A percentile compares a stretch with the other conserved stretches of the same genome.
phyloP scores from a whole-genome alignment of 2,797 vertebrate species.

The Gadopsis bispinosus region DNA sequence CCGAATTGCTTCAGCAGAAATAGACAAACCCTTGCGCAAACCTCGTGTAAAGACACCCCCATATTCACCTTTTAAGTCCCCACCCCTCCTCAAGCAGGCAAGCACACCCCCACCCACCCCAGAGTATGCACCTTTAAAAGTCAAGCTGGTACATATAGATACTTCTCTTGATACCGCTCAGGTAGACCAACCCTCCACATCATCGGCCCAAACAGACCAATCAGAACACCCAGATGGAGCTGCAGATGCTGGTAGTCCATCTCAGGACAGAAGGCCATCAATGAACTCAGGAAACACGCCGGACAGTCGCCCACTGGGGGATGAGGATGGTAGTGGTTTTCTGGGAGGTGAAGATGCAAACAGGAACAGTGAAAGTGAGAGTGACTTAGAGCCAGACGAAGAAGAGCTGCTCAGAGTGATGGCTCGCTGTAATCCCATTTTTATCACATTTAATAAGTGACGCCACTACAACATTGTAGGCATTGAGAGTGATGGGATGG shows the following conservation, averaged over 20 bases:
- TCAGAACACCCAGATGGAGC: slow-evolving; percentile 7
- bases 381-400: slow-evolving; percentile 70
- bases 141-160: slow-evolving; percentile 60
- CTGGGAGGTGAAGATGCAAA: slow-evolving; percentile 63
- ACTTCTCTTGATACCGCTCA: slow-evolving; percentile 49
- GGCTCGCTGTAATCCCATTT: slow-evolving; percentile 73
- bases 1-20: slow-evolving; percentile 62
- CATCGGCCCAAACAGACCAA: slow-evolving; percentile 58
- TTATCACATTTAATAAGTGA: slow-evolving; percentile 76
- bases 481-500: slow-evolving; percentile 26
- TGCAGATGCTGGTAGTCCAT: neutral
- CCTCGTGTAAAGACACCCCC: slow-evolving; percentile 44
- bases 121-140: slow-evolving; percentile 59
- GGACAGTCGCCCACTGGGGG: neutral
- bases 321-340: slow-evolving; percentile 48
- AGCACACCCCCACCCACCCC: slow-evolving; percentile 56
- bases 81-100: slow-evolving; percentile 19
- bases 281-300: slow-evolving; percentile 38
- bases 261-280: slow-evolving; percentile 32
- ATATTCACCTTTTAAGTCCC: slow-evolving; percentile 49
- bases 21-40: slow-evolving; percentile 64
- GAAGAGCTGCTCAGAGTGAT: slow-evolving; percentile 74
- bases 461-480: slow-evolving; percentile 42
- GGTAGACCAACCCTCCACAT: slow-evolving; percentile 61
- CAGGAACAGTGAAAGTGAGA: slow-evolving; percentile 59